Evolutionary conservation across 2,888 invertebrate genomes (phyloP).

Genomic region (Chironomus riparius): DNA sequence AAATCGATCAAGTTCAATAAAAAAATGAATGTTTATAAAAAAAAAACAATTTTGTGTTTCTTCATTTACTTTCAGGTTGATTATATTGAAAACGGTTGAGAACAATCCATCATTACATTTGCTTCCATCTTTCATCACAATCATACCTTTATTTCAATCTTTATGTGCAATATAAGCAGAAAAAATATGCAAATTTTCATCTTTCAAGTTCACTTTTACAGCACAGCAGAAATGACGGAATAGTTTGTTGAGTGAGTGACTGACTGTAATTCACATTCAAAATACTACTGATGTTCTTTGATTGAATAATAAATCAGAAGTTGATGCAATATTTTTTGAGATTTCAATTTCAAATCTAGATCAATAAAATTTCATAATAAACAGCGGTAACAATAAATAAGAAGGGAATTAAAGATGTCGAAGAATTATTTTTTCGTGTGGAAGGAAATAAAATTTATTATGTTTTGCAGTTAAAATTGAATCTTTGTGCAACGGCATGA

Average conservation of each 20-base stretch:
- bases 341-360: not conserved
- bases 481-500: not conserved
- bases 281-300: not conserved
- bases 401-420: too few relatives aligned
- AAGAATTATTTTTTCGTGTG: too few relatives aligned
- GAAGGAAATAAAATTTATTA: too few relatives aligned
- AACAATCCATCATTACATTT: not conserved
- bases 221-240: not conserved
- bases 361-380: not conserved
- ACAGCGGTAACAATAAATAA: not conserved
- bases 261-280: not conserved
- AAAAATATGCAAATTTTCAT: conserved; percentile 1
- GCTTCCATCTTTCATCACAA: not conserved
- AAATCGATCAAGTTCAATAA: not conserved
- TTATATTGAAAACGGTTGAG: not conserved
- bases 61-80: not conserved
- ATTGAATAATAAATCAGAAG: conserved; percentile 8
- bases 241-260: not conserved
- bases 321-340: not conserved
- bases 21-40: not conserved
- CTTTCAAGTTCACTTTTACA: not conserved
- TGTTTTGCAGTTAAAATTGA: too few relatives aligned
- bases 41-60: not conserved
- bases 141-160: too few relatives aligned
- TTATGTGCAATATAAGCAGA: not conserved